Evolutionary conservation across 2,797 vertebrate genomes (phyloP).

Genomic region (Agapornis canus): DNA sequence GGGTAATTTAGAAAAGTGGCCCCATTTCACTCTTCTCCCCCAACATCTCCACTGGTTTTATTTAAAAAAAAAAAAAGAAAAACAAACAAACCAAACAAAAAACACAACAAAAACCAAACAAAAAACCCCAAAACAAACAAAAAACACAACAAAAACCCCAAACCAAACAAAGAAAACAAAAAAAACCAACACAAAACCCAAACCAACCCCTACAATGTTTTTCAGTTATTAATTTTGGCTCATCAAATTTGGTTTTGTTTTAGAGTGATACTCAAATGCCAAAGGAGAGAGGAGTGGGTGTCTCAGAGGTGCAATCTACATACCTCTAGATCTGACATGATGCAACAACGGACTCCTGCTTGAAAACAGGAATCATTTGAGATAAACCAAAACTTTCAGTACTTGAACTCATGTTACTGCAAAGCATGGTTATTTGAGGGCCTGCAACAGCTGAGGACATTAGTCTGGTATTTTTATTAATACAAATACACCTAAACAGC

Average conservation of each 20-base stretch:
- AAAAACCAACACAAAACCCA: neutral
- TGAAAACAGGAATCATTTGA: neutral
- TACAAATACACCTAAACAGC: neutral
- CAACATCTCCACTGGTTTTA: neutral
- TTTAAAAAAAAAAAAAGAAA: neutral
- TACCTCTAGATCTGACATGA: slow-evolving; percentile 10
- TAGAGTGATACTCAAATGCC: neutral
- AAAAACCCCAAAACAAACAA: neutral
- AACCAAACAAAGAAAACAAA: neutral
- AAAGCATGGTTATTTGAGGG: neutral
- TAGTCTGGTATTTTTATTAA: neutral
- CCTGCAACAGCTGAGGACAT: neutral
- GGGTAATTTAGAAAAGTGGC: neutral
- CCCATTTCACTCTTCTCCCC: slow-evolving; percentile 7
- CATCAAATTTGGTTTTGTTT: neutral
- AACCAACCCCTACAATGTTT: neutral
- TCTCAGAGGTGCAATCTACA: neutral
- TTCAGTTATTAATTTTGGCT: neutral
- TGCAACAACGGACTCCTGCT: neutral
- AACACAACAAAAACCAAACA: neutral
- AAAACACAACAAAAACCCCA: neutral
- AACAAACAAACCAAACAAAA: too few relatives aligned
- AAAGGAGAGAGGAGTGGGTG: neutral
- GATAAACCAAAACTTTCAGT: neutral
- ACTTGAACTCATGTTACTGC: neutral